Evolutionary conservation across 2,888 invertebrate genomes (phyloP).

Genomic region (Psylliodes chrysocephalus): DNA sequence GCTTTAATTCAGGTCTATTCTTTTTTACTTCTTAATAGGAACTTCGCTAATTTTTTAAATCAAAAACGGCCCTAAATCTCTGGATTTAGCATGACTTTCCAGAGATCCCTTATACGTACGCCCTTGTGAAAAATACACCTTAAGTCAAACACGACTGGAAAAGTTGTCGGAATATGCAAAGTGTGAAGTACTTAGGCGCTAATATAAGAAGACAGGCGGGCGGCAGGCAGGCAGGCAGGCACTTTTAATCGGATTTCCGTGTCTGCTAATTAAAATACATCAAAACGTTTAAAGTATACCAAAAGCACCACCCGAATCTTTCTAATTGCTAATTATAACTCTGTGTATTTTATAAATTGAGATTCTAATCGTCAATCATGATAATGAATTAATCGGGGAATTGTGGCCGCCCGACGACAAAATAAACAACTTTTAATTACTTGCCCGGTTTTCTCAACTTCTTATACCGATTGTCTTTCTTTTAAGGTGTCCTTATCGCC

Average conservation of each 20-base stretch:
- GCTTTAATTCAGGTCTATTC: no score
- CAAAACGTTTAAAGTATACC: slow-evolving; percentile 59
- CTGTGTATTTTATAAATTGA: slow-evolving; percentile 66
- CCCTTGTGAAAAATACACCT: slow-evolving; percentile 30
- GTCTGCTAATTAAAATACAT: slow-evolving; percentile 65
- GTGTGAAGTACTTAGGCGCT: slow-evolving; percentile 62
- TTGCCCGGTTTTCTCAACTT: slow-evolving; percentile 54
- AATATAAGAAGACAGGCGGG: slow-evolving; percentile 56
- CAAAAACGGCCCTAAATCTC: no score
- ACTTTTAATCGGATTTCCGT: slow-evolving; percentile 64
- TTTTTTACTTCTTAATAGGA: no score
- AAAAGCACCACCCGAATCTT: slow-evolving; percentile 58
- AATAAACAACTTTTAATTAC: slow-evolving; percentile 62
- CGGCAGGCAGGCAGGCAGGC: slow-evolving; percentile 46
- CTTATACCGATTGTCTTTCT: slow-evolving; percentile 48
- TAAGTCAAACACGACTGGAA: slow-evolving; percentile 55
- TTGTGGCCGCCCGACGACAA: slow-evolving; percentile 53
- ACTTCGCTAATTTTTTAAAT: no score
- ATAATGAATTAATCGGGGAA: slow-evolving; percentile 65
- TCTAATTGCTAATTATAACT: slow-evolving; percentile 66
- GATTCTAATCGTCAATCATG: slow-evolving; percentile 65
- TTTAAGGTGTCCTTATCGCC: slow-evolving; percentile 45
- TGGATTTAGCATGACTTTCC: no score
- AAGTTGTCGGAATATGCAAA: slow-evolving; percentile 57
- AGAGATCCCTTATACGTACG: no score